phyloP scores from a whole-genome alignment of 2,797 vertebrate species.

The Huso huso region DNA sequence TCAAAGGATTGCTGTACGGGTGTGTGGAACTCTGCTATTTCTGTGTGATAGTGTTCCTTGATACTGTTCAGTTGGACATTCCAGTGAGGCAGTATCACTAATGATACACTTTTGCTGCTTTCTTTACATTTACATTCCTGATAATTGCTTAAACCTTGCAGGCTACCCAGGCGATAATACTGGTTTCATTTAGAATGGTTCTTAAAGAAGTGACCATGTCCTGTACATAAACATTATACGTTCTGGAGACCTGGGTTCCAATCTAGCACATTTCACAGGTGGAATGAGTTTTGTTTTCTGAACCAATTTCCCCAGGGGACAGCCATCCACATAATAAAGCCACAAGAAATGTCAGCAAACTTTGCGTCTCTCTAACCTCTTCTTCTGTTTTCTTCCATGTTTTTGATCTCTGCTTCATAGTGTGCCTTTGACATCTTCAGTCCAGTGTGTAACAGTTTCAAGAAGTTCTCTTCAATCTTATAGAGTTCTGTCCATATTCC shows the following conservation, averaged over 20 bases:
- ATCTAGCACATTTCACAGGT: background rate
- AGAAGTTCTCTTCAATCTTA: constrained; percentile 73
- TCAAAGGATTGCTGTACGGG: too few relatives aligned
- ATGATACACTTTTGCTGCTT: too few relatives aligned
- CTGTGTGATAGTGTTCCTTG: too few relatives aligned
- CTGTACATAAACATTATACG: too few relatives aligned
- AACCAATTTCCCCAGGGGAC: background rate
- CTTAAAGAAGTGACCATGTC: background rate
- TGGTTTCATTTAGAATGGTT: background rate
- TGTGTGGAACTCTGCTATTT: too few relatives aligned
- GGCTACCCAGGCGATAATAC: too few relatives aligned
- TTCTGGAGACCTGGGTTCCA: too few relatives aligned
- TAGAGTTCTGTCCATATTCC: constrained; percentile 79
- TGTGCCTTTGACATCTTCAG: constrained; percentile 94
- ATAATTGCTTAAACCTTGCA: too few relatives aligned
- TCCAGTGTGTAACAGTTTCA: constrained; percentile 81
- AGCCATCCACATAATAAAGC: background rate
- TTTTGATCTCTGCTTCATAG: constrained; percentile 87
- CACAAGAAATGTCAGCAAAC: background rate
- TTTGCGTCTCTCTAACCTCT: constrained; percentile 39
- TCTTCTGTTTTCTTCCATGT: constrained; percentile 55
- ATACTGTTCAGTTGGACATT: too few relatives aligned
- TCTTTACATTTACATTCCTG: too few relatives aligned
- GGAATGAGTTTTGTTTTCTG: background rate
- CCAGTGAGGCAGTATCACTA: too few relatives aligned